Evolutionary conservation across 2,113 vertebrate genomes (phyloP).

Genomic region (Turnix velox): DNA sequence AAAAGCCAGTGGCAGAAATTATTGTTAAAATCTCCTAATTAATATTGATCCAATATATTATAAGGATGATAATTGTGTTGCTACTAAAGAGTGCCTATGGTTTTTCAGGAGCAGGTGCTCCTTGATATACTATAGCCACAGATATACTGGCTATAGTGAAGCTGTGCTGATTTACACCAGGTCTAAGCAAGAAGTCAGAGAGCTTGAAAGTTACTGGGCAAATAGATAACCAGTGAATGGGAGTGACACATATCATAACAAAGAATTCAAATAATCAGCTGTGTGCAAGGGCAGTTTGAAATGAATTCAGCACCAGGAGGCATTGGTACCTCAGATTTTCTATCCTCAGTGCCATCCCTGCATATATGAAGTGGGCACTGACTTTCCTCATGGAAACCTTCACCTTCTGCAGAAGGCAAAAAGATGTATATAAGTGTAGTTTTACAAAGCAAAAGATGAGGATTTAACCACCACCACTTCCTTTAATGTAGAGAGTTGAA

Average conservation of each 20-base stretch:
- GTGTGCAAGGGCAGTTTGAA: background rate
- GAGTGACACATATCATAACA: fast-evolving
- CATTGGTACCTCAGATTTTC: background rate
- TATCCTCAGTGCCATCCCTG: background rate
- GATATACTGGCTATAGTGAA: background rate
- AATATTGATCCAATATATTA: background rate
- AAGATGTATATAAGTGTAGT: background rate
- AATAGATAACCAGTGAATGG: background rate
- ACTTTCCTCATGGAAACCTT: background rate
- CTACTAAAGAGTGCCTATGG: background rate
- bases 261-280: background rate
- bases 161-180: background rate
- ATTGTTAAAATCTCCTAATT: background rate
- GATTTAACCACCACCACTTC: background rate
- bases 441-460: fast-evolving
- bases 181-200: background rate
- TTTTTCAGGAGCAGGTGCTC: background rate
- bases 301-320: background rate
- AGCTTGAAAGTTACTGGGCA: background rate
- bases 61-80: background rate
- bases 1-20: background rate
- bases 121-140: background rate
- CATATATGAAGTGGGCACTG: background rate
- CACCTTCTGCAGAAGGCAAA: background rate
- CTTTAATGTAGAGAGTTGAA: background rate